Percentiles rank a stretch among this genome's conserved stretches.
Evolutionary conservation across 1,140 invertebrate species (phyloP).

Genomic region (Portunus trituberculatus): DNA sequence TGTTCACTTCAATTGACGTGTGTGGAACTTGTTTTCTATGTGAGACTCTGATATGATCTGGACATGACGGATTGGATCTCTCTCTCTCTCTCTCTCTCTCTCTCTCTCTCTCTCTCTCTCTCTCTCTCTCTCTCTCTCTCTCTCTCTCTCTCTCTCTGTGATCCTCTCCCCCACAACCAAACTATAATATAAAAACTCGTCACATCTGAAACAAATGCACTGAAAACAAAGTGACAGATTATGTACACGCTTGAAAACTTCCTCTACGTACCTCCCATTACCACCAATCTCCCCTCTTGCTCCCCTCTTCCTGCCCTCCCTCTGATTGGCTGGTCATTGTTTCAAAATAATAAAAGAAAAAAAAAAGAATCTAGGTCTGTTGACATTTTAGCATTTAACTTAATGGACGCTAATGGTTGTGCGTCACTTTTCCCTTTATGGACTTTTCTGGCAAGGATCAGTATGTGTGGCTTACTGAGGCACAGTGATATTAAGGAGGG

Average conservation of each 20-base stretch:
- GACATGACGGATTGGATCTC: background rate
- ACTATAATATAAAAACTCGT: background rate
- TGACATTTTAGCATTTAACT: conserved; percentile 14
- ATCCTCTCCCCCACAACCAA: too few relatives aligned
- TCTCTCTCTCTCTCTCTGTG: background rate
- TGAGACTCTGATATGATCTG: background rate
- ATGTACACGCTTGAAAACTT: background rate
- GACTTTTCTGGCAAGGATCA: background rate
- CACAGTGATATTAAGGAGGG: background rate
- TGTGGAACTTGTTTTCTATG: background rate
- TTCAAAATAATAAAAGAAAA: background rate
- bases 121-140: conserved; percentile 20
- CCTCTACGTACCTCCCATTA: background rate
- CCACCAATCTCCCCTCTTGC: background rate
- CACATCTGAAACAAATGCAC: background rate
- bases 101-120: conserved; percentile 20
- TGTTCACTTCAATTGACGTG: background rate
- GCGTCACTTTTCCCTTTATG: background rate
- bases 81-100: conserved; percentile 20
- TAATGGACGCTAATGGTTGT: background rate
- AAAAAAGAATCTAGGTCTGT: background rate
- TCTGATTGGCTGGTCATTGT: background rate
- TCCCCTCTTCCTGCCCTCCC: background rate
- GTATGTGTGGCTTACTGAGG: background rate
- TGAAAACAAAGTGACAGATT: background rate